Percentiles rank a stretch among this genome's conserved stretches.
phyloP scores from a whole-genome alignment of 1,140 invertebrate species.

The Aplysia californica region DNA sequence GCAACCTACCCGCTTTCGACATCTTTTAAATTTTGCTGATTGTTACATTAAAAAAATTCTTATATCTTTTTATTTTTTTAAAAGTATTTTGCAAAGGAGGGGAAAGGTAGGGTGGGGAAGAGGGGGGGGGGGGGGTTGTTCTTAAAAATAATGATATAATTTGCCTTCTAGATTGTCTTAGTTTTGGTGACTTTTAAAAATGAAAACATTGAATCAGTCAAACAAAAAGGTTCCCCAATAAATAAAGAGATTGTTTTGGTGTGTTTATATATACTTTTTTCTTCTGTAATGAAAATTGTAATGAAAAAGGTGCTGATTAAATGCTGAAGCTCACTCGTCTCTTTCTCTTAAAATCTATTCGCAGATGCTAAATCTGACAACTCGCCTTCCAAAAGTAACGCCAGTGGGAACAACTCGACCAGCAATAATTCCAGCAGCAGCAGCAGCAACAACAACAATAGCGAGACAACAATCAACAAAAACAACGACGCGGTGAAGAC shows the following conservation, averaged over 20 bases:
- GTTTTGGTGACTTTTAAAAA: no score
- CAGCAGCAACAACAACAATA: not conserved
- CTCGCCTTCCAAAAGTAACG: slow-evolving; percentile 24
- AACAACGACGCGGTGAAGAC: not conserved
- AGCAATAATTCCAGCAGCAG: not conserved
- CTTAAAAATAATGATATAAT: no score
- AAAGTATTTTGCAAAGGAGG: not conserved
- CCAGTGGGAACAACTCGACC: not conserved
- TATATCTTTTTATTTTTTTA: not conserved
- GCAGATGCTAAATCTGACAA: slow-evolving; percentile 16
- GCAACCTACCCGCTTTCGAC: no score
- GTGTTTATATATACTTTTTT: no score
- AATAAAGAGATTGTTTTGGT: no score
- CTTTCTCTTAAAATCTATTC: not conserved
- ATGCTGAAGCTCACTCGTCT: not conserved
- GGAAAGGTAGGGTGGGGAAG: not conserved
- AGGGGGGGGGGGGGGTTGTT: not conserved
- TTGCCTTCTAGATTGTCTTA: no score
- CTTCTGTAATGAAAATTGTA: no score
- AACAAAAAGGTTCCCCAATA: no score
- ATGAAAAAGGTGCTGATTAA: no score
- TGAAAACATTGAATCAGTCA: no score
- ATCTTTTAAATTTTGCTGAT: no score
- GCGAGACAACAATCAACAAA: not conserved
- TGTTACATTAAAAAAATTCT: no score